phyloP scores from a whole-genome alignment of 2,888 invertebrate genomes.

The Hemaris fuciformis region DNA sequence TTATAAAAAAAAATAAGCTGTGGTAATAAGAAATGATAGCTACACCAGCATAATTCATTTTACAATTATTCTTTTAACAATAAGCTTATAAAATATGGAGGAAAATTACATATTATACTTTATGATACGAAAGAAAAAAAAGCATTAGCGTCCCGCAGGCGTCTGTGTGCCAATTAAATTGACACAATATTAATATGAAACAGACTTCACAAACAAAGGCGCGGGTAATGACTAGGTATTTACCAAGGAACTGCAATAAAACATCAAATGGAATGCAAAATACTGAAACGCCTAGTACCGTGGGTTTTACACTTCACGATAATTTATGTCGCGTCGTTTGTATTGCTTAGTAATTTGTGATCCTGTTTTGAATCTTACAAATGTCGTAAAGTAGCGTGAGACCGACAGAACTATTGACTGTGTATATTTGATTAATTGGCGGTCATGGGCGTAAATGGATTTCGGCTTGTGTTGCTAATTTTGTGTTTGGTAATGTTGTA shows the following conservation, averaged over 20 bases:
- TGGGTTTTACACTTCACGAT: background rate
- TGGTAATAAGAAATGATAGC: no score
- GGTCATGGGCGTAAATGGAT: no score
- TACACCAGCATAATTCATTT: no score
- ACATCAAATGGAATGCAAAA: slow-evolving; percentile 6
- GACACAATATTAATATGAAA: background rate
- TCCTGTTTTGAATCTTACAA: background rate
- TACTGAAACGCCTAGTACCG: background rate
- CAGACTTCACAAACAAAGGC: background rate
- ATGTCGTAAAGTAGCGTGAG: background rate
- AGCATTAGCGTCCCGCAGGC: background rate
- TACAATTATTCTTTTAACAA: no score
- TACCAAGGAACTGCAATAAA: slow-evolving; percentile 3
- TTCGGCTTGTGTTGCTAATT: no score
- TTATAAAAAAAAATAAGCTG: no score
- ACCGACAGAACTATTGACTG: background rate
- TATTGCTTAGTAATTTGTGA: slow-evolving; percentile 1
- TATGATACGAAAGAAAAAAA: background rate
- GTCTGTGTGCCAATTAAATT: background rate
- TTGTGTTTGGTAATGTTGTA: no score
- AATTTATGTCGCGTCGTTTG: background rate
- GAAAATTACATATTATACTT: background rate
- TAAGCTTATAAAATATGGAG: background rate
- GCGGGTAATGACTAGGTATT: slow-evolving; percentile 4
- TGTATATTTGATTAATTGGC: background rate